Evolutionary conservation across 2,113 vertebrate species (phyloP).

Genomic region (Psettodes erumei): DNA sequence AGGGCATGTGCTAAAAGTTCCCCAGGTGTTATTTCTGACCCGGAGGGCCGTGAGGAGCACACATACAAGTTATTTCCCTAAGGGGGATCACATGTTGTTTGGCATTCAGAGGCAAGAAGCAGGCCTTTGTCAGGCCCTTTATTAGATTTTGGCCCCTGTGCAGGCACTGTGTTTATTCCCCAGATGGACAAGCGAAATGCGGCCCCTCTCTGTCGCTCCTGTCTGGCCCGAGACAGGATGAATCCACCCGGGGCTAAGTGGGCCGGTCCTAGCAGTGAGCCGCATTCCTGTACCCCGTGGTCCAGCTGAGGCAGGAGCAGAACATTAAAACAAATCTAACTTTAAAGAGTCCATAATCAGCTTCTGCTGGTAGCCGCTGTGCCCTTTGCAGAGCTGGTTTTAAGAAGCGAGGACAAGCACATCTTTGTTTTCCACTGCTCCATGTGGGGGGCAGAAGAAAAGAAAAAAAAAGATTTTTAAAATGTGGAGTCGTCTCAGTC

Average conservation of each 20-base stretch:
- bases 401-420: conserved; percentile 70
- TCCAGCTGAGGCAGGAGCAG: conserved; percentile 69
- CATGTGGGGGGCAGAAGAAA: background rate
- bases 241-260: conserved; percentile 59
- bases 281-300: conserved; percentile 76
- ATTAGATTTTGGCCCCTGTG: conserved; percentile 78
- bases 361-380: conserved; percentile 74
- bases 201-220: conserved; percentile 55
- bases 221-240: conserved; percentile 53
- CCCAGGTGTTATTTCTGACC: conserved; percentile 73
- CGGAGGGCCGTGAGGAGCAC: conserved; percentile 50
- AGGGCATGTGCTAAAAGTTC: conserved; percentile 70
- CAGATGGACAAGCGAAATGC: conserved; percentile 49
- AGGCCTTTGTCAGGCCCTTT: conserved; percentile 78
- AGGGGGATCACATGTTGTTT: conserved; percentile 82
- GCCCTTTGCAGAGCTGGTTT: conserved; percentile 61
- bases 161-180: conserved; percentile 57
- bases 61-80: conserved; percentile 65
- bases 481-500: conserved; percentile 56
- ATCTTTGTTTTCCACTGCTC: conserved; percentile 74
- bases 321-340: conserved; percentile 81
- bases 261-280: conserved; percentile 56
- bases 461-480: conserved; percentile 22
- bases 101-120: conserved; percentile 76
- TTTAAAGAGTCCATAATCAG: conserved; percentile 81